Evolutionary conservation across 2,888 invertebrate species (phyloP).

Genomic region (Homarus gammarus): DNA sequence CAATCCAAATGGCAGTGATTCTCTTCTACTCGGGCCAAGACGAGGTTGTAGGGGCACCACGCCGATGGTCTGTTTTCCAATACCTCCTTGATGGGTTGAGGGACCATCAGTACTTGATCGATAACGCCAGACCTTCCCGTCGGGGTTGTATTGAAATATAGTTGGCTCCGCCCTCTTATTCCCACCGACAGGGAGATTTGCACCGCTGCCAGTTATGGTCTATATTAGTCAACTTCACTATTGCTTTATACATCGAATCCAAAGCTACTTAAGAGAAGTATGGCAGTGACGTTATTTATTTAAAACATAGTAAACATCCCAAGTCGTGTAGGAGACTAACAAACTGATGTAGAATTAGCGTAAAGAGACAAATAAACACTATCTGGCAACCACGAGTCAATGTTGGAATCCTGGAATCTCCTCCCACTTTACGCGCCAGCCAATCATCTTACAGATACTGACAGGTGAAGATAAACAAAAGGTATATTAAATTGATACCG

Average conservation of each 20-base stretch:
- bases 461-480: constrained; percentile 31
- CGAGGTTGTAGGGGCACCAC: background rate
- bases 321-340: background rate
- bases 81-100: background rate
- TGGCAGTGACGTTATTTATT: background rate
- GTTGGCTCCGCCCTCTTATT: background rate
- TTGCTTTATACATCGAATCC: too few species aligned
- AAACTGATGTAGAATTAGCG: background rate
- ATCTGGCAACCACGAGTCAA: constrained; percentile 39
- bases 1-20: constrained; percentile 5
- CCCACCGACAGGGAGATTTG: background rate
- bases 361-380: background rate
- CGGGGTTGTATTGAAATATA: background rate
- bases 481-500: constrained; percentile 47
- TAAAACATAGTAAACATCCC: background rate
- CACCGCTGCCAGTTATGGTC: background rate
- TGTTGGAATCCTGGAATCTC: constrained; percentile 64
- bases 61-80: background rate
- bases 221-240: too few species aligned
- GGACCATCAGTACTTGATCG: background rate
- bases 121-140: background rate
- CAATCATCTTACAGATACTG: constrained; percentile 31
- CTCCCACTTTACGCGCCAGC: constrained; percentile 44
- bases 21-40: background rate
- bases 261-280: too few species aligned